phyloP scores from a whole-genome alignment of 1,140 invertebrate genomes.

The Zophobas morio region DNA sequence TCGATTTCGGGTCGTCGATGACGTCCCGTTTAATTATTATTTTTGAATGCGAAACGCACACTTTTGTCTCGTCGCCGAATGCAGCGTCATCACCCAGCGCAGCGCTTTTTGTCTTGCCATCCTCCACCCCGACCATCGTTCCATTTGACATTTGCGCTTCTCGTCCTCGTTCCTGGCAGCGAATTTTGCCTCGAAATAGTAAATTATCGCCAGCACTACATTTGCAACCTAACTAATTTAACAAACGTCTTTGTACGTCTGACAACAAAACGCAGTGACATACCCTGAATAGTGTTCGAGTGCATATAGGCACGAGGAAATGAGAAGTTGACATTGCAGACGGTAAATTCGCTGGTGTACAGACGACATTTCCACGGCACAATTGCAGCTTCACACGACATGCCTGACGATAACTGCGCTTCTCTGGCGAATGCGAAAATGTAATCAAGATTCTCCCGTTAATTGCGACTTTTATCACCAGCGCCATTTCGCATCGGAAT shows the following conservation, averaged over 20 bases:
- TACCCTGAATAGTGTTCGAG: slow-evolving; percentile 19
- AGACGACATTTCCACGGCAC: slow-evolving; percentile 32
- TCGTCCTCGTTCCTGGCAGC: too few species aligned
- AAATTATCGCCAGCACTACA: too few species aligned
- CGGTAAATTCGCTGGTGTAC: slow-evolving; percentile 20
- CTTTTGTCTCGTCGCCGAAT: too few species aligned
- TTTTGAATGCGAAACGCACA: too few species aligned
- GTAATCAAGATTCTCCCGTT: slow-evolving; percentile 36
- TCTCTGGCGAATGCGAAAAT: slow-evolving; percentile 15
- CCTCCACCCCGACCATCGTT: too few species aligned
- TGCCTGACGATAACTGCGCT: slow-evolving; percentile 27
- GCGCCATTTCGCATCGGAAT: background rate
- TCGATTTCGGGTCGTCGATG: too few species aligned
- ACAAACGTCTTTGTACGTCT: slow-evolving; percentile 1
- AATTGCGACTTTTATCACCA: slow-evolving; percentile 31
- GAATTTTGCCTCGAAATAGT: too few species aligned
- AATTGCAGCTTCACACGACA: slow-evolving; percentile 18
- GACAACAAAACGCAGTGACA: slow-evolving; percentile 1
- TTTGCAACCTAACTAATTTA: slow-evolving; percentile 10
- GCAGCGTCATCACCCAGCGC: too few species aligned
- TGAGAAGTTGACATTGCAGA: slow-evolving; percentile 31
- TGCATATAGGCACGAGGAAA: slow-evolving; percentile 38
- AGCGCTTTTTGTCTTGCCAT: too few species aligned
- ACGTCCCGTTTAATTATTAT: too few species aligned
- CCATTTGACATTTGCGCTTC: too few species aligned